Conservation (phyloP, 2,888 invertebrate genomes). For the Pyrrhosoma nymphula region DNA sequence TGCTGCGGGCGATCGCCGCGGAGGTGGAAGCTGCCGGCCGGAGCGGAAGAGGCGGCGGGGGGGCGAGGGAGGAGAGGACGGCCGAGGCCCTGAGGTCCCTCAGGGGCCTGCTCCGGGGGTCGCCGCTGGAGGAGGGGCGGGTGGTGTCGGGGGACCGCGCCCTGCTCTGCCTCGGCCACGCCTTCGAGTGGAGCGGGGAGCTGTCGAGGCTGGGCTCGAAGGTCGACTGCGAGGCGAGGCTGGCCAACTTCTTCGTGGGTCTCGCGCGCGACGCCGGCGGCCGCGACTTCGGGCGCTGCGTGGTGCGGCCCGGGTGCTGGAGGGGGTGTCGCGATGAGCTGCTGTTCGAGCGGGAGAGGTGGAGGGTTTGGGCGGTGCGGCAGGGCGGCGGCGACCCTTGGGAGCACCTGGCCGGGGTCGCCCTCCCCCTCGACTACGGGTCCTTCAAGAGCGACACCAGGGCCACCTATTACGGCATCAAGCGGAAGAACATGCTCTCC, state of each 20-base stretch:
- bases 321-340: background rate
- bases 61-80: background rate
- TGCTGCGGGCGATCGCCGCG: background rate
- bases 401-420: constrained; percentile 14
- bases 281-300: too few species aligned
- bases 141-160: background rate
- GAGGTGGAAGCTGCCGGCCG: background rate
- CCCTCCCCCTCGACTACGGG: constrained; percentile 20
- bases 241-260: background rate
- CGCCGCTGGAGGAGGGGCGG: background rate
- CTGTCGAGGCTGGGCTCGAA: background rate
- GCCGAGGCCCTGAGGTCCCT: background rate
- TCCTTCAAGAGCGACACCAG: constrained; percentile 54
- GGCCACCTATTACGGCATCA: constrained; percentile 53
- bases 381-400: background rate
- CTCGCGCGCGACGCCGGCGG: background rate
- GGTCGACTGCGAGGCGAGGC: background rate
- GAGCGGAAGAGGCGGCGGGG: background rate
- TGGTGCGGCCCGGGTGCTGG: too few species aligned
- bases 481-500: constrained; percentile 41
- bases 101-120: background rate
- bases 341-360: constrained; percentile 25
- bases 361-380: background rate
- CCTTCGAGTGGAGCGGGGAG: background rate
- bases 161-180: background rate